A percentile compares a stretch with the other conserved stretches of the same genome.
phyloP scores from a whole-genome alignment of 2,888 invertebrate genomes.

The Xanthia icteritia region DNA sequence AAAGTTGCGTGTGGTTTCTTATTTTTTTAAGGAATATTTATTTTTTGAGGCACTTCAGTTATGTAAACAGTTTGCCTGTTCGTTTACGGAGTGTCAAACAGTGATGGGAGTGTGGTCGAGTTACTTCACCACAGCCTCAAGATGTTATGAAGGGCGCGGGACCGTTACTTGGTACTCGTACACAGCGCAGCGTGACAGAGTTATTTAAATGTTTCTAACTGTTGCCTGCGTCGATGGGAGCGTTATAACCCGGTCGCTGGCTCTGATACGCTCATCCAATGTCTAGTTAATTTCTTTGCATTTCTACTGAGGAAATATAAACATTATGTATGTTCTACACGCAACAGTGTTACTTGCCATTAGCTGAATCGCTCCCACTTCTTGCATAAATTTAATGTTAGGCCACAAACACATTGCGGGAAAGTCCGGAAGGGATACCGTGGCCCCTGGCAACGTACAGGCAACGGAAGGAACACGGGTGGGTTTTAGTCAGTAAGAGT shows the following conservation, averaged over 20 bases:
- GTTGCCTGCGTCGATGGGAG: conserved; percentile 77
- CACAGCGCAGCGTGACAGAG: conserved; percentile 83
- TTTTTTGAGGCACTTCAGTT: conserved; percentile 72
- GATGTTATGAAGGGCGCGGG: conserved; percentile 83
- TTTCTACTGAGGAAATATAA: conserved; percentile 41
- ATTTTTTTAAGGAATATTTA: conserved; percentile 66
- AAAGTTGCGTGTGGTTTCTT: conserved; percentile 58
- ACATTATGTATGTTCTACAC: conserved; percentile 35
- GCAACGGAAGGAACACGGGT: too few species aligned
- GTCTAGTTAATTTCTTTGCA: conserved; percentile 56
- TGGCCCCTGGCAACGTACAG: too few species aligned
- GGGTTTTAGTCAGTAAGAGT: too few species aligned
- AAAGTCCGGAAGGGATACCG: too few species aligned
- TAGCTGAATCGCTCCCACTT: conserved; percentile 12
- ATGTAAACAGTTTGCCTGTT: conserved; percentile 76
- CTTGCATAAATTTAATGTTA: conserved; percentile 4
- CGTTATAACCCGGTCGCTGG: conserved; percentile 80
- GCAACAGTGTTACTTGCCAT: conserved; percentile 17
- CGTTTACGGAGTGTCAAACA: conserved; percentile 76
- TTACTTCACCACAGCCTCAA: conserved; percentile 63
- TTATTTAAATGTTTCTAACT: conserved; percentile 87
- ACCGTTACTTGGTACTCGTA: conserved; percentile 83
- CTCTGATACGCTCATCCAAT: conserved; percentile 69
- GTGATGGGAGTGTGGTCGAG: conserved; percentile 68
- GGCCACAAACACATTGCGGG: conserved; percentile 14